These are phyloP conservation scores for Tyrophagus putrescentiae DNA, from an alignment of 1,140 invertebrate species.

Conservation along the genomic window DNA sequence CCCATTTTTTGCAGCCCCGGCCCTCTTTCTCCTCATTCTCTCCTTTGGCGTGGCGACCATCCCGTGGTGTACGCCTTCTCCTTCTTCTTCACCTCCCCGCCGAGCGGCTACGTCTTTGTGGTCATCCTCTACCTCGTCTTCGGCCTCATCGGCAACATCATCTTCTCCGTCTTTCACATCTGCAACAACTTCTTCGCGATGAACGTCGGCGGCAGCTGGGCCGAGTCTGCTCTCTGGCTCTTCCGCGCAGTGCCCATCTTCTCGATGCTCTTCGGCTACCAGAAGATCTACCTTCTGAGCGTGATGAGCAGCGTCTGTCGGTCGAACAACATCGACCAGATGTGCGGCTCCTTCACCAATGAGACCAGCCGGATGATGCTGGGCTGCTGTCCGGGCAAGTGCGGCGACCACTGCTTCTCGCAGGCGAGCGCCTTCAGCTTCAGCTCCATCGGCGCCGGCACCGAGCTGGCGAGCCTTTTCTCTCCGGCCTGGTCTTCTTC, in stretches of 20 bases:
- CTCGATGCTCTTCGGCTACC: conserved; percentile 11
- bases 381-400: conserved; percentile 9
- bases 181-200: background rate
- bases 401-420: background rate
- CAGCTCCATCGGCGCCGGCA: background rate
- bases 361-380: background rate
- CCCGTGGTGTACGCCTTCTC: conserved; percentile 26
- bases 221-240: background rate
- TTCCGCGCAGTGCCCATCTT: conserved; percentile 11
- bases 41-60: conserved; percentile 6
- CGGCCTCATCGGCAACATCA: conserved; percentile 11
- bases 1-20: background rate
- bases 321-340: background rate
- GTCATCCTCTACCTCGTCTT: conserved; percentile 17
- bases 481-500: background rate
- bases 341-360: background rate
- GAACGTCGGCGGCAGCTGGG: background rate
- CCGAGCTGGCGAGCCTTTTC: background rate
- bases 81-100: conserved; percentile 16
- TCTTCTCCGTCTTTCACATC: background rate
- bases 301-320: background rate
- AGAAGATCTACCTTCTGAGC: conserved; percentile 15
- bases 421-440: background rate
- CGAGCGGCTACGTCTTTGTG: conserved; percentile 23
- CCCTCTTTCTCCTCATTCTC: conserved; percentile 4